Evolutionary conservation across 2,888 invertebrate species (phyloP).

Genomic region (Adela reaumurella): DNA sequence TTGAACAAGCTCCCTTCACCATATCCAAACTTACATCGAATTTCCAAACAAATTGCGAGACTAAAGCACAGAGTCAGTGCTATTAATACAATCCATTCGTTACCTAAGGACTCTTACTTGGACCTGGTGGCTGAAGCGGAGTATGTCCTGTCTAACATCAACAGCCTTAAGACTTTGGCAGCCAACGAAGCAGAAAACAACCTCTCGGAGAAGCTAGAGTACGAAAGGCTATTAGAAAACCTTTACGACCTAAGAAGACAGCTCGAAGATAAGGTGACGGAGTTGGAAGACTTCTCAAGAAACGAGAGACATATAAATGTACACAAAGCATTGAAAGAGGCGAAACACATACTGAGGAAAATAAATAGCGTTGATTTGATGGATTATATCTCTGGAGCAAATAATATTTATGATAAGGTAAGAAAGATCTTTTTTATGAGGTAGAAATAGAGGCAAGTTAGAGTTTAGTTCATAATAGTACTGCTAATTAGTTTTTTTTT

Average conservation of each 20-base stretch:
- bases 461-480: too few species aligned
- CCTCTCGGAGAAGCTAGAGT: neutral
- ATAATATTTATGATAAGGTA: conserved; percentile 39
- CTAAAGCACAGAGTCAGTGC: neutral
- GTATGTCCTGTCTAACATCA: neutral
- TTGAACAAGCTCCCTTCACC: neutral
- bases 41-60: neutral
- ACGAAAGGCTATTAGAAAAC: neutral
- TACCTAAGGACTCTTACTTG: neutral
- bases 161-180: neutral
- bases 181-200: neutral
- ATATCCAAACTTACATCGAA: neutral
- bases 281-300: conserved; percentile 43
- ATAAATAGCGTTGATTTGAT: conserved; percentile 35
- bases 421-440: conserved; percentile 5
- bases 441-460: too few species aligned
- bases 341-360: conserved; percentile 31
- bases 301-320: conserved; percentile 44
- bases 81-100: neutral
- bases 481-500: too few species aligned
- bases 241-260: conserved; percentile 16
- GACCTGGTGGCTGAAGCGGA: neutral
- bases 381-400: conserved; percentile 34
- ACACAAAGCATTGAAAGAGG: conserved; percentile 43
- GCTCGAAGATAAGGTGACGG: conserved; percentile 35